These are phyloP conservation scores for Zaprionus davidi DNA, from an alignment of 1,140 invertebrate genomes.

Conservation along the genomic window DNA sequence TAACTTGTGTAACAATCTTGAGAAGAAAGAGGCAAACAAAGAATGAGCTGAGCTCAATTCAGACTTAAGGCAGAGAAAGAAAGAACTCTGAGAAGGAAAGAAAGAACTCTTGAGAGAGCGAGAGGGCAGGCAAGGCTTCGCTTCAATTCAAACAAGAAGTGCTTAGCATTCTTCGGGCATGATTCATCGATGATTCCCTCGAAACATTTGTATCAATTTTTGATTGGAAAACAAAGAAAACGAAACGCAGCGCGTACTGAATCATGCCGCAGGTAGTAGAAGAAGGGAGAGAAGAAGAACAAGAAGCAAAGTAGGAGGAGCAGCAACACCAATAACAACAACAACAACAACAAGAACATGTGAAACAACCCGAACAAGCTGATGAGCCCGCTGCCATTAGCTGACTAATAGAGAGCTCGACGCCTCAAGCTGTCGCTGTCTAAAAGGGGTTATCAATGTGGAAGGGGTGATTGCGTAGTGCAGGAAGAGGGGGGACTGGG, in stretches of 20 bases:
- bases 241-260: constrained; percentile 28
- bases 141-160: neutral
- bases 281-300: neutral
- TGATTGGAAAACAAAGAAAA: constrained; percentile 41
- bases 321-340: constrained; percentile 6
- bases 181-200: constrained; percentile 40
- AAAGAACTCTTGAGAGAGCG: neutral
- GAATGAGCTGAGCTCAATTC: neutral
- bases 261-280: constrained; percentile 36
- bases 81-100: no score
- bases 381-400: constrained; percentile 51
- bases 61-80: neutral
- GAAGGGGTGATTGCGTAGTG: neutral
- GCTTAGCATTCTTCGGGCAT: constrained; percentile 18
- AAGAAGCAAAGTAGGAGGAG: constrained; percentile 1
- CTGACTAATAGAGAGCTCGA: constrained; percentile 57
- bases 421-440: constrained; percentile 21
- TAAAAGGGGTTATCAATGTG: constrained; percentile 18
- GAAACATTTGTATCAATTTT: constrained; percentile 45
- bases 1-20: constrained; percentile 9
- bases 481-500: neutral
- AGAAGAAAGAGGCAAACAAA: neutral
- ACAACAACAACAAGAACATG: neutral
- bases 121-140: neutral
- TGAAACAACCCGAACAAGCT: neutral